Base-by-base conservation (phyloP, 2,113 vertebrate genomes). In the Stigmatopora argus region DNA sequence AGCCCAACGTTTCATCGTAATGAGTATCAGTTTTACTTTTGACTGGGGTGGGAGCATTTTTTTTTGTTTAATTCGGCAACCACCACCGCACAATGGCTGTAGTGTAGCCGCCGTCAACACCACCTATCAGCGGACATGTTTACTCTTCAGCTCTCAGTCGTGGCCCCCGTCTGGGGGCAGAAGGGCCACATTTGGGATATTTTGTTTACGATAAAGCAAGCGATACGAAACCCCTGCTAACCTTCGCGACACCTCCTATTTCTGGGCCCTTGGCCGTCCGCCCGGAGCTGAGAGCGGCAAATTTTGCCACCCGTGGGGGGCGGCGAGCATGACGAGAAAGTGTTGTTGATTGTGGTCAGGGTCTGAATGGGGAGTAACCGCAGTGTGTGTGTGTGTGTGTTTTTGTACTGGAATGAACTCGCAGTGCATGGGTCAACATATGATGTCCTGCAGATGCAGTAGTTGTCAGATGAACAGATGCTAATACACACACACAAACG, bases 191-290 rank as follows among this genome's bases (percentile, higher is more conserved):
- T 73, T 83, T 73, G 64, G 69, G 73, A 80, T 70, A 23, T 75
- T 78, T 74, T 85, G 86, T 87, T 72, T 83, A 86, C 86, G 84
- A 88, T 88, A 76, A 83, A 86, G 71, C 85, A 85, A 38, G 86
- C 87, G 86, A 87, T 86, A 86, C 55, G 41, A 71, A 58, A 70
- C 74, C 76, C 65, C 64, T 62, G 45, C 35, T 66, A 49, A 19
- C 48, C 48, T 23, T n/a, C 1, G 23, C 53, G 3, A 56, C 53
- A 23, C 51, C 81, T 85, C 81, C 12, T 56, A 73, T 86, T 85
- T 79, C 82, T 64, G 64, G 23, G 48, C 58, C 75, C 65, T 80
- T 85, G 82, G 84, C 78, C 73, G 34, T 51, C 59, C 75, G 78
- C 84, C 80, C 73, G 66, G 47, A 62, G 66, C 62, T 3, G 51